Percentiles rank a stretch among this genome's conserved stretches.
Conservation (phyloP, 2,888 invertebrate species). For the Caenorhabditis japonica region DNA sequence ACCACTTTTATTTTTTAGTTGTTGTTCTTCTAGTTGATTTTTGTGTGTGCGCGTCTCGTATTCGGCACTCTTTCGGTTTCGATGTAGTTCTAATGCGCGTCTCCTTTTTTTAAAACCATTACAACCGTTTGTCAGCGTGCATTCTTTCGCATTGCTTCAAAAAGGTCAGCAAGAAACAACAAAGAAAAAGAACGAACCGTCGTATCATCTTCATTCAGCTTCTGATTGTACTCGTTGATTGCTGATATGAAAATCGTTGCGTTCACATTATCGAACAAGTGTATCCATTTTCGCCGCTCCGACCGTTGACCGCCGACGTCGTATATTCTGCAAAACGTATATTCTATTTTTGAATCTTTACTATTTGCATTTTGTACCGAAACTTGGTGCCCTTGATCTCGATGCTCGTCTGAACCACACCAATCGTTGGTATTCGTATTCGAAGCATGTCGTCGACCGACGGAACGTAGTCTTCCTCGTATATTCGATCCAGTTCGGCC, state of each 20-base stretch:
- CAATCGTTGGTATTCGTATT: slow-evolving; percentile 60
- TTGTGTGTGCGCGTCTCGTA: not conserved
- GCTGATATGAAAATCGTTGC: slow-evolving; percentile 63
- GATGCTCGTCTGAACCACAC: slow-evolving; percentile 58
- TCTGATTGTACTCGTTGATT: slow-evolving; percentile 63
- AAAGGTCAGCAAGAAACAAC: too few species aligned
- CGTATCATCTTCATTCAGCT: slow-evolving; percentile 52
- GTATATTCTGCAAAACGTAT: slow-evolving; percentile 55
- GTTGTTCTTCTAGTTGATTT: not conserved
- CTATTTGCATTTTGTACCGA: slow-evolving; percentile 46
- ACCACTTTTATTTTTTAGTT: too few species aligned
- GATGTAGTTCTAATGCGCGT: too few species aligned
- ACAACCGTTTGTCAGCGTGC: too few species aligned
- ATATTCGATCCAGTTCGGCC: slow-evolving; percentile 55
- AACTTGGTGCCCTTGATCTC: slow-evolving; percentile 59
- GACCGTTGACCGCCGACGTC: slow-evolving; percentile 67
- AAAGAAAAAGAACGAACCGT: slow-evolving; percentile 25
- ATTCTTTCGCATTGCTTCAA: too few species aligned
- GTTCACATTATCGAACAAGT: slow-evolving; percentile 65
- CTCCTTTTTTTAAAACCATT: too few species aligned
- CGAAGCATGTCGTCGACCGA: slow-evolving; percentile 54
- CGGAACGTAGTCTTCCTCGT: slow-evolving; percentile 49
- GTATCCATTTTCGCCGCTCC: slow-evolving; percentile 66
- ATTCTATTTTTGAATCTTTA: not conserved
- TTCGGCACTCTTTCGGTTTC: too few species aligned